phyloP scores from a whole-genome alignment of 2,113 vertebrate species.

The Urocitellus parryii region DNA sequence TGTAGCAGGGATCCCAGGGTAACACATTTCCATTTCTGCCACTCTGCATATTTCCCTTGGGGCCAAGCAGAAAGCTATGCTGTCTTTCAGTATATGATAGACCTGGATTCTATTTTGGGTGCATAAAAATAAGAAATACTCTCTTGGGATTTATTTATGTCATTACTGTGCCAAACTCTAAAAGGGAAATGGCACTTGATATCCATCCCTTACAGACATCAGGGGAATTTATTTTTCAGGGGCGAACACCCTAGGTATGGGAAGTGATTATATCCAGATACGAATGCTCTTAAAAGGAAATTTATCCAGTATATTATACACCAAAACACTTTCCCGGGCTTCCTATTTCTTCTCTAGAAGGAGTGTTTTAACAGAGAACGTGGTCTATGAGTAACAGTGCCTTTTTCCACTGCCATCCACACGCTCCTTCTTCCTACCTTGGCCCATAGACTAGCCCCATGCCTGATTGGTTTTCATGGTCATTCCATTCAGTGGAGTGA shows the following conservation, averaged over 20 bases:
- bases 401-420: constrained; percentile 53
- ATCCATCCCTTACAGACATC: constrained; percentile 63
- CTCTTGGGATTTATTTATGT: constrained; percentile 72
- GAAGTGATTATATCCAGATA: constrained; percentile 63
- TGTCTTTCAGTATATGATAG: constrained; percentile 70
- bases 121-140: constrained; percentile 77
- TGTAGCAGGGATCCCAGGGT: constrained; percentile 53
- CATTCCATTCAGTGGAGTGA: constrained; percentile 79
- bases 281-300: constrained; percentile 36
- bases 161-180: constrained; percentile 60
- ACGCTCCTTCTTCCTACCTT: constrained; percentile 62
- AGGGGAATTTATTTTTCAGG: constrained; percentile 72
- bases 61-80: constrained; percentile 57
- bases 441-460: not conserved
- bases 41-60: constrained; percentile 79
- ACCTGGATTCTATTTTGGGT: constrained; percentile 78
- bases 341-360: constrained; percentile 33
- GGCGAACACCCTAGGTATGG: constrained; percentile 17
- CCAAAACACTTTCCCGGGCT: not conserved
- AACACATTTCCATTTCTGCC: constrained; percentile 75
- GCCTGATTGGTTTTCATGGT: constrained; percentile 83
- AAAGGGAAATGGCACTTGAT: constrained; percentile 77
- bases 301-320: constrained; percentile 62
- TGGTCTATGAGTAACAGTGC: constrained; percentile 54
- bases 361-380: not conserved